Evolutionary conservation across 2,113 vertebrate species (phyloP).

Genomic region (Hiodon tergisus): DNA sequence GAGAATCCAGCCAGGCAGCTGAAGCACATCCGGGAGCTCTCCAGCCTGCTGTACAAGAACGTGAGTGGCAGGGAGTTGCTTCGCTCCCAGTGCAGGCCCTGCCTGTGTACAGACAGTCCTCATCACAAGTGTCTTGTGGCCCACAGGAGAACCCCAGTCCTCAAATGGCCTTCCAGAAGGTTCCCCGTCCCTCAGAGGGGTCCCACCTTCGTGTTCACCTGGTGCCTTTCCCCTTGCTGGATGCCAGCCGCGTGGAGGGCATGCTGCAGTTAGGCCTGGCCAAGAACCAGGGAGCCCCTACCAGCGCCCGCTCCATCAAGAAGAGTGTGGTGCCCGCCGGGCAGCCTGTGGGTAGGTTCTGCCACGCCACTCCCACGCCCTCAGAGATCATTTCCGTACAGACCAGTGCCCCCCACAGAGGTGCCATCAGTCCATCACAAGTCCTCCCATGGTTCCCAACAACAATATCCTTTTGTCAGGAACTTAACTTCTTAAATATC

Average conservation of each 20-base stretch:
- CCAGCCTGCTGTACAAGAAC: conserved; percentile 90
- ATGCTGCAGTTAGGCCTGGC: conserved; percentile 72
- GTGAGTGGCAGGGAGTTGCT: conserved; percentile 60
- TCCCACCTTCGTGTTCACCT: conserved; percentile 90
- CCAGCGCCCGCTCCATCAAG: conserved; percentile 67
- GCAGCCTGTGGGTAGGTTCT: conserved; percentile 84
- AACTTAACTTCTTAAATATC: no score
- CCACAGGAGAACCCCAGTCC: conserved; percentile 92
- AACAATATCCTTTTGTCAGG: no score
- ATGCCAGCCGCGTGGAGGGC: conserved; percentile 77
- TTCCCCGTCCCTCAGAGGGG: conserved; percentile 89
- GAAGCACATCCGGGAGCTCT: conserved; percentile 86
- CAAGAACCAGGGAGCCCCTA: conserved; percentile 65
- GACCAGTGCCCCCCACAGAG: no score
- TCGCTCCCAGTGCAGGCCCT: not conserved
- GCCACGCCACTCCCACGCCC: no score
- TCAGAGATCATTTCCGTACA: not conserved
- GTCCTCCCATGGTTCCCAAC: no score
- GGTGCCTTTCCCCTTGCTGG: conserved; percentile 82
- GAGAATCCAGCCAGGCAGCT: conserved; percentile 73
- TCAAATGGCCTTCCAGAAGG: conserved; percentile 97
- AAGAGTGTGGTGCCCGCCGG: conserved; percentile 93
- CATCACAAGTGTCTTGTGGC: not conserved
- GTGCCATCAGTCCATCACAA: no score
- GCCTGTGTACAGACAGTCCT: not conserved